Conservation (phyloP, 2,888 invertebrate species). For the Sialis lutaria region DNA sequence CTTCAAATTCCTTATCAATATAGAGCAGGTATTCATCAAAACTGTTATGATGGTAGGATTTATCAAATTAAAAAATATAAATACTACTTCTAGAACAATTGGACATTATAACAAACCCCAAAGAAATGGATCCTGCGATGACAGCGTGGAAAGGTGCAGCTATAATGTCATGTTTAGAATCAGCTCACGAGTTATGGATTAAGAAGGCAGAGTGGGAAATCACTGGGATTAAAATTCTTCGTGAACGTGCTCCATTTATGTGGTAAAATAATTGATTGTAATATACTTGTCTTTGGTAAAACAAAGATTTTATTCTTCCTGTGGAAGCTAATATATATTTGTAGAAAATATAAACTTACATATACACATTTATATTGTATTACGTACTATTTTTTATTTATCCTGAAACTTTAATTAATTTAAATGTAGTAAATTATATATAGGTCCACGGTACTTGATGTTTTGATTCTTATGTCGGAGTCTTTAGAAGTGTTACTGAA, state of each 20-base stretch:
- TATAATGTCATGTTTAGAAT: slow-evolving; percentile 82
- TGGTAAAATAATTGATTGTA: slow-evolving; percentile 34
- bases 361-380: too few relatives aligned
- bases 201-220: slow-evolving; percentile 71
- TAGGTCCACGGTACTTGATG: too few relatives aligned
- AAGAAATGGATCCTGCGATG: slow-evolving; percentile 82
- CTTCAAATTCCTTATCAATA: slow-evolving; percentile 68
- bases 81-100: slow-evolving; percentile 39
- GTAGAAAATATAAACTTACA: too few relatives aligned
- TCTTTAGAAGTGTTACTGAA: too few relatives aligned
- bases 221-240: slow-evolving; percentile 63
- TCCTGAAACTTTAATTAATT: too few relatives aligned
- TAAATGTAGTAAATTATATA: too few relatives aligned
- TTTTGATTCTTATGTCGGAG: too few relatives aligned
- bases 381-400: too few relatives aligned
- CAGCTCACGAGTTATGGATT: slow-evolving; percentile 87
- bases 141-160: slow-evolving; percentile 92
- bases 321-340: too few relatives aligned
- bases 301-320: too few relatives aligned
- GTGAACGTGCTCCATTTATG: slow-evolving; percentile 85
- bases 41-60: background rate
- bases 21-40: slow-evolving; percentile 32
- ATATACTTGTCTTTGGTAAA: too few relatives aligned
- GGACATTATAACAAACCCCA: slow-evolving; percentile 78
- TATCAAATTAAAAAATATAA: background rate